Percentiles rank a stretch among this genome's conserved stretches.
These are phyloP conservation scores for Stigmatopora argus DNA, from an alignment of 2,113 vertebrate genomes.

Conservation along the genomic window DNA sequence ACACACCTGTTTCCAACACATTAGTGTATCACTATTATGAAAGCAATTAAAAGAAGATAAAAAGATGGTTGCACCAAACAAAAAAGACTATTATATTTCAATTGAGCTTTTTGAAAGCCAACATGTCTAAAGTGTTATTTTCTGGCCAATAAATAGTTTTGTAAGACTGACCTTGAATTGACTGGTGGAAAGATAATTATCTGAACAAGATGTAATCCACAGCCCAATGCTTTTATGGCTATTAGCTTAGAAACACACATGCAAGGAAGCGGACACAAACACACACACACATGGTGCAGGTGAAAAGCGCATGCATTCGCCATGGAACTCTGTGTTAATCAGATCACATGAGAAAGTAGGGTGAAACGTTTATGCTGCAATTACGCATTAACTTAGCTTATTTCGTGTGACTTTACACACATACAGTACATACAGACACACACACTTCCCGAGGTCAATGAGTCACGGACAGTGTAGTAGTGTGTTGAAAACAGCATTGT, in stretches of 20 bases:
- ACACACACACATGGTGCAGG: conserved; percentile 22
- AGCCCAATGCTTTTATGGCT: conserved; percentile 45
- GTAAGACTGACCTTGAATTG: conserved; percentile 56
- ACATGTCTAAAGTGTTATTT: conserved; percentile 32
- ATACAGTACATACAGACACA: conserved; percentile 7
- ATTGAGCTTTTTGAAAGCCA: conserved; percentile 19
- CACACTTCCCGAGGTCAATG: conserved; percentile 44
- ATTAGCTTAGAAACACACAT: conserved; percentile 36
- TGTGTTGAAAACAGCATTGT: conserved; percentile 49
- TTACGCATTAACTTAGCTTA: conserved; percentile 38
- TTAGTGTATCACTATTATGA: conserved; percentile 1
- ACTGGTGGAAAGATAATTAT: conserved; percentile 51
- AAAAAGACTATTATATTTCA: conserved; percentile 9
- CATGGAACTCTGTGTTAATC: conserved; percentile 41
- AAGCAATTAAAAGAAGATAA: not conserved
- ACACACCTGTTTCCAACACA: not conserved
- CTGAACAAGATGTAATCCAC: conserved; percentile 51
- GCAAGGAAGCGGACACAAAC: conserved; percentile 7
- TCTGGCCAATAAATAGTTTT: conserved; percentile 36
- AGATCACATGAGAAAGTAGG: conserved; percentile 55
- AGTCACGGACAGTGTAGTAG: conserved; percentile 52
- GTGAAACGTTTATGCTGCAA: conserved; percentile 58
- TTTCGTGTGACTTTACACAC: conserved; percentile 23
- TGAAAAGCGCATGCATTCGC: conserved; percentile 34
- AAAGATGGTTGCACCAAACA: not conserved